These are phyloP conservation scores for Pseudochirops corinnae DNA, from an alignment of 2,797 vertebrate genomes.

Conservation along the genomic window DNA sequence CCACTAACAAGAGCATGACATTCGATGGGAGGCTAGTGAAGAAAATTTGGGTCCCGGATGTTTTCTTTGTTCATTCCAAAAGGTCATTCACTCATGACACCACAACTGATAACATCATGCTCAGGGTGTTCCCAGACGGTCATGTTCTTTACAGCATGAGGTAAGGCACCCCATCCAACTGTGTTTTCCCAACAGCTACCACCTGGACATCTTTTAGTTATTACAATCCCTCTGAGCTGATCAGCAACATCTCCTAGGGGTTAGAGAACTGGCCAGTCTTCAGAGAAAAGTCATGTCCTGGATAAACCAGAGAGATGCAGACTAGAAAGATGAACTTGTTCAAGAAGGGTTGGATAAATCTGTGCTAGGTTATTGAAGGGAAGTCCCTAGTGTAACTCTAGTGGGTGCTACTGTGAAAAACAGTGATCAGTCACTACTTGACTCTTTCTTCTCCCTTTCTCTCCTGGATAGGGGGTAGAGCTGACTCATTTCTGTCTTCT, in stretches of 20 bases:
- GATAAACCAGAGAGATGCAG: background rate
- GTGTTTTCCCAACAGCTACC: background rate
- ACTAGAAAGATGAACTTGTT: background rate
- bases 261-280: background rate
- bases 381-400: background rate
- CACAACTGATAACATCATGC: conserved; percentile 97
- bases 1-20: conserved; percentile 97
- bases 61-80: conserved; percentile 99
- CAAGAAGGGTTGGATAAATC: background rate
- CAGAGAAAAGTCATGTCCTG: background rate
- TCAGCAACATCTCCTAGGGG: background rate
- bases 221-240: background rate
- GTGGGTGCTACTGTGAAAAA: background rate
- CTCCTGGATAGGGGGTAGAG: background rate
- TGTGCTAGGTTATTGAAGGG: background rate
- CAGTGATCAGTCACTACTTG: background rate
- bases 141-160: conserved; percentile 98
- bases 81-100: conserved; percentile 97
- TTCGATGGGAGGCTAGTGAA: conserved; percentile 96
- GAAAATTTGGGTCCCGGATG: conserved; percentile 99
- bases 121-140: conserved; percentile 95
- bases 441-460: background rate
- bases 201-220: background rate
- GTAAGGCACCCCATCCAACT: conserved; percentile 79
- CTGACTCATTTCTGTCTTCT: background rate